These are phyloP conservation scores for Lasioglossum oenotherae DNA, from an alignment of 2,888 invertebrate species.

Conservation along the genomic window DNA sequence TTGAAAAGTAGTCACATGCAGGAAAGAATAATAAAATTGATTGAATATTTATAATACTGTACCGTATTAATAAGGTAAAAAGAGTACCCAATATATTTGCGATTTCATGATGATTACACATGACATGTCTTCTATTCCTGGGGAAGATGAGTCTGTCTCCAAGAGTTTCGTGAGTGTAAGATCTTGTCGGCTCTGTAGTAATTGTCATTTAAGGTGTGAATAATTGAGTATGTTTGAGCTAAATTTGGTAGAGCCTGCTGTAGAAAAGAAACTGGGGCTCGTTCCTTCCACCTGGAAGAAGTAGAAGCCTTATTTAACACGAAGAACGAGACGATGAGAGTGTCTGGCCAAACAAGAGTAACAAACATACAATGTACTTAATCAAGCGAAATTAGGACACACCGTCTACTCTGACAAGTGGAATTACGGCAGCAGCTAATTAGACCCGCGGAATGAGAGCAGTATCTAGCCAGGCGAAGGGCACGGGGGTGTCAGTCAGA, in stretches of 20 bases:
- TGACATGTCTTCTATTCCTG: not conserved
- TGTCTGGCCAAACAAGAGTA: not conserved
- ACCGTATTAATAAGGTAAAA: not conserved
- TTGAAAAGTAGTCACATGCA: too few relatives aligned
- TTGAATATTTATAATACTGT: not conserved
- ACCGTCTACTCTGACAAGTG: constrained; percentile 3
- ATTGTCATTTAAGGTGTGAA: not conserved
- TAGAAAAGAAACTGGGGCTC: not conserved
- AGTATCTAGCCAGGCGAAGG: constrained; percentile 10
- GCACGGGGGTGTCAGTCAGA: not conserved
- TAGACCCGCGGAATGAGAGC: not conserved
- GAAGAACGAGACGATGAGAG: not conserved
- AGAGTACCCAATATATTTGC: not conserved
- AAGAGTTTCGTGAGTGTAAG: not conserved
- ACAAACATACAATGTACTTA: not conserved
- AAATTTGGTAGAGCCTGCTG: not conserved
- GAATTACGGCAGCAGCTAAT: not conserved
- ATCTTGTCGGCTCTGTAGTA: not conserved
- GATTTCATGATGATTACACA: not conserved
- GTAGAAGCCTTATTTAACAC: not conserved
- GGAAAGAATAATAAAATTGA: not conserved
- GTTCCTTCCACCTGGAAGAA: not conserved
- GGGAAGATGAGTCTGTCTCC: not conserved
- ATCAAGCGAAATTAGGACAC: constrained; percentile 9
- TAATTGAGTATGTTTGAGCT: not conserved